Conservation (phyloP, 2,113 vertebrate genomes). For the Channa argus region DNA sequence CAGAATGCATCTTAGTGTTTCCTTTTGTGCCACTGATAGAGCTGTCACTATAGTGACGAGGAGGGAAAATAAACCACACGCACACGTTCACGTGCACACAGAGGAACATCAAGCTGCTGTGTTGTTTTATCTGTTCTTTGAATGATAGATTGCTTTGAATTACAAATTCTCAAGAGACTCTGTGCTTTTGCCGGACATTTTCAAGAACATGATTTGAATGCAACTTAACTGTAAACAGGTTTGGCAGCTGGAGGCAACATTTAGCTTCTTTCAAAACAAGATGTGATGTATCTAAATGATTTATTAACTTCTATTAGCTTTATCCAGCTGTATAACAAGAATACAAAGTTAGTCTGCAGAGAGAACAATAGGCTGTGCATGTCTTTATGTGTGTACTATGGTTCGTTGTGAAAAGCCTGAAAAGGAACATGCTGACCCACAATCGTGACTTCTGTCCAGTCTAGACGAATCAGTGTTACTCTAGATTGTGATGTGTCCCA, state of each 20-base stretch:
- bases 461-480: slow-evolving; percentile 65
- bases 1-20: slow-evolving; percentile 10
- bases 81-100: not conserved
- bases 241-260: not conserved
- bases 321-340: not conserved
- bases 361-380: not conserved
- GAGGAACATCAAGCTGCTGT: slow-evolving; percentile 8
- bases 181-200: slow-evolving; percentile 9
- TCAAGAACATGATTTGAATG: slow-evolving; percentile 71
- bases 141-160: slow-evolving; percentile 69
- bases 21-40: slow-evolving; percentile 25
- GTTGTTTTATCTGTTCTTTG: not conserved
- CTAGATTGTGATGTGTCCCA: slow-evolving; percentile 24
- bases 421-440: slow-evolving; percentile 60
- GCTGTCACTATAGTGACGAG: slow-evolving; percentile 37
- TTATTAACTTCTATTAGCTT: slow-evolving; percentile 1
- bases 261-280: slow-evolving; percentile 8
- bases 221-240: slow-evolving; percentile 25
- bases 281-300: not conserved
- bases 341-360: not conserved
- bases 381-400: slow-evolving; percentile 1
- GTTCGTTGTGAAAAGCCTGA: slow-evolving; percentile 18
- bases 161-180: slow-evolving; percentile 53
- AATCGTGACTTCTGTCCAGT: slow-evolving; percentile 57
- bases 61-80: slow-evolving; percentile 14